Conservation (phyloP, 2,888 invertebrate species). For the Andrena hattorfiana region DNA sequence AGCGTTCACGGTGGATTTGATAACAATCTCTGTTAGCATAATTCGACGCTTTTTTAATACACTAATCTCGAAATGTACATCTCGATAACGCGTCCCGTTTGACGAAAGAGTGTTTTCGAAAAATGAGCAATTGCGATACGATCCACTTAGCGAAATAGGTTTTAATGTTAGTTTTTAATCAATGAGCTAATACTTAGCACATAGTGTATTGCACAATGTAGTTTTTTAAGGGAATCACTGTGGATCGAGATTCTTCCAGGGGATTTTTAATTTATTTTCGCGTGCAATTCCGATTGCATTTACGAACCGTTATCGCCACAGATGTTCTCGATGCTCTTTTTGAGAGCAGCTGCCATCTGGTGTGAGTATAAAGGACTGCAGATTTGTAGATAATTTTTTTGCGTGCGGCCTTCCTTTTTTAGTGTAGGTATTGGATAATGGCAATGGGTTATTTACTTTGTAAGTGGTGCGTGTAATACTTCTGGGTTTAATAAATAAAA, state of each 20-base stretch:
- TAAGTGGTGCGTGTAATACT: too few relatives aligned
- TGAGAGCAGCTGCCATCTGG: constrained; percentile 28
- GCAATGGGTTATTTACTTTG: too few relatives aligned
- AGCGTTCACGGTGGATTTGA: background rate
- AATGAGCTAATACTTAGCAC: background rate
- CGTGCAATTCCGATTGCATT: background rate
- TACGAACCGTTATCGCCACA: background rate
- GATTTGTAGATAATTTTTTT: too few relatives aligned
- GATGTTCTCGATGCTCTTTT: constrained; percentile 7
- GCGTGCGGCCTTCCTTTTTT: too few relatives aligned
- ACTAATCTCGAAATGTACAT: background rate
- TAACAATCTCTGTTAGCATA: background rate
- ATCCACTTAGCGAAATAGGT: background rate
- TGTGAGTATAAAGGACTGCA: background rate
- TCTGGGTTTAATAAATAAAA: too few relatives aligned
- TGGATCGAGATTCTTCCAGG: background rate
- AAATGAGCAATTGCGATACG: background rate
- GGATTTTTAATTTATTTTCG: background rate
- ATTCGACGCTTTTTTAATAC: background rate
- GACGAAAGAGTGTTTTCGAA: too few relatives aligned
- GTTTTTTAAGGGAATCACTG: background rate
- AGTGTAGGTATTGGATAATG: too few relatives aligned
- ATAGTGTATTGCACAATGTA: too few relatives aligned
- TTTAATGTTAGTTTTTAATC: too few relatives aligned
- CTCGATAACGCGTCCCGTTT: background rate